Percentiles rank a stretch among this genome's conserved stretches.
Evolutionary conservation across 2,888 invertebrate genomes (phyloP).

Genomic region (Heteromurus nitidus): DNA sequence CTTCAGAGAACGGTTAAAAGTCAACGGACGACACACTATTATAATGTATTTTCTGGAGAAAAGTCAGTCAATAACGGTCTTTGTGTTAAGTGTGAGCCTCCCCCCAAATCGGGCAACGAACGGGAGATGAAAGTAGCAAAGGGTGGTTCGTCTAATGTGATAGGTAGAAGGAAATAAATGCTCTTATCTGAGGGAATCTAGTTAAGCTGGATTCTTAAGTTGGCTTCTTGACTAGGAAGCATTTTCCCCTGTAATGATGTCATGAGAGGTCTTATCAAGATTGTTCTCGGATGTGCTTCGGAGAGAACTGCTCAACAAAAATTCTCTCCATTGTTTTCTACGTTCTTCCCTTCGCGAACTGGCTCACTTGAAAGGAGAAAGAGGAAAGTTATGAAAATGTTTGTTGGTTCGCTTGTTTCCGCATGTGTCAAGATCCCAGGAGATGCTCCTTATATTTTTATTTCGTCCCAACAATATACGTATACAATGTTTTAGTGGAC

Average conservation of each 20-base stretch:
- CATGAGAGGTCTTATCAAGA: background rate
- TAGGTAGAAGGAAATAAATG: conserved; percentile 12
- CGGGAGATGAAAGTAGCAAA: background rate
- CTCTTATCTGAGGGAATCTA: conserved; percentile 32
- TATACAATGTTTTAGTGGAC: background rate
- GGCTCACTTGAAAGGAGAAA: background rate
- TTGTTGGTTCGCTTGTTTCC: conserved; percentile 39
- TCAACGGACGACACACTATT: background rate
- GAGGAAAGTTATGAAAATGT: conserved; percentile 53
- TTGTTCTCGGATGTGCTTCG: background rate
- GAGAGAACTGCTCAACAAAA: conserved; percentile 18
- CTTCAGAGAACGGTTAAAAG: conserved; percentile 35
- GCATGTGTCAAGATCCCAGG: conserved; percentile 34
- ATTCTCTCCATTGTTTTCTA: conserved; percentile 3
- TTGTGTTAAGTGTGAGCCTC: background rate
- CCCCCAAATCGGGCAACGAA: background rate
- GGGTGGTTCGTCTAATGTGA: background rate
- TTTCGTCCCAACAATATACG: background rate
- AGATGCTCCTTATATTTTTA: conserved; percentile 24
- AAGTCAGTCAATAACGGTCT: background rate
- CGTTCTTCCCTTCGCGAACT: background rate
- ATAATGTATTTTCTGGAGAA: conserved; percentile 10
- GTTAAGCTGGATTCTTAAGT: conserved; percentile 21
- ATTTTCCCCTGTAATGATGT: background rate
- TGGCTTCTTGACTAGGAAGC: background rate